A percentile compares a stretch with the other conserved stretches of the same genome.
phyloP scores from a whole-genome alignment of 2,797 vertebrate genomes.

The Cyprinella venusta region DNA sequence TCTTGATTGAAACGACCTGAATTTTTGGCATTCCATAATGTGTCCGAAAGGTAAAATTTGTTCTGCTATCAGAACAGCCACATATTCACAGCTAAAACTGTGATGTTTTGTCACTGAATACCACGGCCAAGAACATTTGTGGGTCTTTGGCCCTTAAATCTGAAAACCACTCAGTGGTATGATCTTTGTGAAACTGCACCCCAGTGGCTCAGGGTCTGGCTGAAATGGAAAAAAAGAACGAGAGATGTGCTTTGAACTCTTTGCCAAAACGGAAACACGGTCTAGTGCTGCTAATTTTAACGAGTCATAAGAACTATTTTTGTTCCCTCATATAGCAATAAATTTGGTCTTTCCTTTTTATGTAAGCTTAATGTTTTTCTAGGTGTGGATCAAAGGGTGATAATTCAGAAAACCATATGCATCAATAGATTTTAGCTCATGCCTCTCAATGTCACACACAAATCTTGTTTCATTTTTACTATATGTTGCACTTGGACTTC shows the following conservation, averaged over 20 bases:
- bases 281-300: constrained; percentile 76
- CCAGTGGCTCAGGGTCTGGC: constrained; percentile 72
- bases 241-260: constrained; percentile 71
- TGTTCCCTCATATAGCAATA: constrained; percentile 74
- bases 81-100: constrained; percentile 55
- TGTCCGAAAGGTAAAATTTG: constrained; percentile 55
- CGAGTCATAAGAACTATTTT: constrained; percentile 76
- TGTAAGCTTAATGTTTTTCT: constrained; percentile 72
- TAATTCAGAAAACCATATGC: constrained; percentile 65
- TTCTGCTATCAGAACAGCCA: constrained; percentile 58
- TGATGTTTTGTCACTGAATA: constrained; percentile 65
- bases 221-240: constrained; percentile 68
- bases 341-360: constrained; percentile 71
- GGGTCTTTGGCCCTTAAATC: constrained; percentile 75
- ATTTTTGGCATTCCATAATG: constrained; percentile 53
- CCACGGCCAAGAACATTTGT: constrained; percentile 67
- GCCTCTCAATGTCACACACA: constrained; percentile 44
- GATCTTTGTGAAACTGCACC: constrained; percentile 73
- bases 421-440: constrained; percentile 64
- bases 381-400: constrained; percentile 71
- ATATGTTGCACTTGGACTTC: constrained; percentile 31
- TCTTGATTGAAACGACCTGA: constrained; percentile 61
- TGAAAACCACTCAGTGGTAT: constrained; percentile 74
- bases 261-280: constrained; percentile 78
- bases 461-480: constrained; percentile 17